Percentiles rank a stretch among this genome's conserved stretches.
Conservation (phyloP, 2,888 invertebrate species). For the Ischnus inquisitorius region DNA sequence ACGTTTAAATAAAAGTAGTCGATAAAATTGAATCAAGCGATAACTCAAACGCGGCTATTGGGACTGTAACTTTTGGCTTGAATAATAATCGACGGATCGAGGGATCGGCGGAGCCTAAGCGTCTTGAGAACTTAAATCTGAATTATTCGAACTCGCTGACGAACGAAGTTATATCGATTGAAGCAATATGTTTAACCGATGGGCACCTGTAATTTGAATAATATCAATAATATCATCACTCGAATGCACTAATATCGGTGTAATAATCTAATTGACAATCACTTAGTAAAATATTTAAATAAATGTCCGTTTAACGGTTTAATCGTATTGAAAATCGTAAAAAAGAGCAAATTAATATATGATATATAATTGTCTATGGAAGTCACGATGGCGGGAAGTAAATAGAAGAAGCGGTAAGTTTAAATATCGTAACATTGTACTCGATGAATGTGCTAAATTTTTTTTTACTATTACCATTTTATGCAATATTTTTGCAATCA, state of each 20-base stretch:
- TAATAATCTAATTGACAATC: constrained; percentile 27
- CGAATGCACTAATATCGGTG: background rate
- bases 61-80: background rate
- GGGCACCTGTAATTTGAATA: background rate
- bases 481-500: too few species aligned
- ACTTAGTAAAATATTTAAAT: constrained; percentile 3
- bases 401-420: constrained; percentile 9
- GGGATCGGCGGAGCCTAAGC: background rate
- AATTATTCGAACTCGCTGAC: background rate
- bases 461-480: background rate
- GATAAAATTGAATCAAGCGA: background rate
- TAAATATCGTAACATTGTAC: background rate
- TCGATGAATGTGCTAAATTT: background rate
- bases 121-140: background rate
- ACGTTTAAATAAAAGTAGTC: background rate
- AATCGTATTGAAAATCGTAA: background rate
- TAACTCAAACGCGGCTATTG: background rate
- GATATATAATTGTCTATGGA: background rate
- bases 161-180: background rate
- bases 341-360: background rate
- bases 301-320: constrained; percentile 22
- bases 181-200: background rate
- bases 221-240: background rate
- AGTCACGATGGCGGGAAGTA: background rate
- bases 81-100: background rate